Evolutionary conservation across 1,140 invertebrate genomes (phyloP).

Genomic region (Antheraea pernyi): DNA sequence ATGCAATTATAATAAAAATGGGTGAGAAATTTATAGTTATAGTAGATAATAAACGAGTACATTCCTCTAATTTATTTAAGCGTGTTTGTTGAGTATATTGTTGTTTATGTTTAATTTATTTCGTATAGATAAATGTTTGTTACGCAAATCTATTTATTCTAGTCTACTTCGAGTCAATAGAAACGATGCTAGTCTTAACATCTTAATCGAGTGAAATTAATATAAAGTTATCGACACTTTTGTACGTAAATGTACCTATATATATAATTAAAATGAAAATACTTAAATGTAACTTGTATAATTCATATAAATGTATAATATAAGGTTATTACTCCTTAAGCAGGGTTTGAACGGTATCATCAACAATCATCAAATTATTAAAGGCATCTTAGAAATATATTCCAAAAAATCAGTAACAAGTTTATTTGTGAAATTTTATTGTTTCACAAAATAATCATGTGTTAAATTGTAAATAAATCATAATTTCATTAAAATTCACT

Average conservation of each 20-base stretch:
- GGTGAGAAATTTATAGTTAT: background rate
- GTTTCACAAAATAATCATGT: background rate
- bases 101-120: conserved; percentile 61
- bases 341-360: conserved; percentile 26
- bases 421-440: too few relatives aligned
- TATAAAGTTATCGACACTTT: conserved; percentile 22
- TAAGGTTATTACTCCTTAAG: conserved; percentile 27
- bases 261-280: conserved; percentile 14
- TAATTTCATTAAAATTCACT: conserved; percentile 15
- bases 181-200: conserved; percentile 37
- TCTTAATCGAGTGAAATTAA: conserved; percentile 18
- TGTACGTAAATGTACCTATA: conserved; percentile 34
- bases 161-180: conserved; percentile 47
- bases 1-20: background rate
- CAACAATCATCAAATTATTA: background rate
- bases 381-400: background rate
- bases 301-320: conserved; percentile 20
- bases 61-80: conserved; percentile 59
- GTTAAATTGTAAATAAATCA: conserved; percentile 11
- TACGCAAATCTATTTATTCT: conserved; percentile 47
- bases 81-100: conserved; percentile 50
- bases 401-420: background rate
- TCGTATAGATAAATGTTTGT: conserved; percentile 36
- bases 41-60: conserved; percentile 34
- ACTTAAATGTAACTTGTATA: conserved; percentile 33